Base-by-base conservation (phyloP, 2,113 vertebrate genomes). In the Lepus americanus region DNA sequence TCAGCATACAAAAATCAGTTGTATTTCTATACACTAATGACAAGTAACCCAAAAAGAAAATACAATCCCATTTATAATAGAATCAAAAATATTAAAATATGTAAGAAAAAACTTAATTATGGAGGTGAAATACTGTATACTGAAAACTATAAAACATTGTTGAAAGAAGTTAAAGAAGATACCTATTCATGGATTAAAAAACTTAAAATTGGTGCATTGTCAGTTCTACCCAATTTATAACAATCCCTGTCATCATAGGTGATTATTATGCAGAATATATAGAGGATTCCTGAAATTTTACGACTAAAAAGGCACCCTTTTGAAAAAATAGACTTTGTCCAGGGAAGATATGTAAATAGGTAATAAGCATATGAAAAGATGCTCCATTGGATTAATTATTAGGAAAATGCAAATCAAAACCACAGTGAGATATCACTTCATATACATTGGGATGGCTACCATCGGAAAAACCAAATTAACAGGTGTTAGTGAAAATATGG, bases 231-330 rank as follows among this genome's bases (percentile, higher is more conserved):
- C 29, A 79, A 25, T 49, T 63, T 74, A 14, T 19, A n/a, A 9
- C 12, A 17, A 0, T 39, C 23, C 49, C 0, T n/a, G 1, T 63
- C 7, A 8, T 53, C 63, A 29, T 11, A 16, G 27, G 27, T 7
- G 4, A 11, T 23, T 69, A 63, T 10, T 69, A 23, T 87, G 49
- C 29, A 61, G 61, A 27, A 36, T 51, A 19, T 64, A 31, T 16
- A 39, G 36, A 33, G 19, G 36, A 72, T 80, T 64, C 49, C 33
- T 89, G 0, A 11, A 72, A 55, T 20, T 53, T 66, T 49, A 4
- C 29, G 74, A 11, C 33, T 19, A 23, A 51, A n/a, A 25, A 3
- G 9, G 2, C 78, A 27, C 22, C 72, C 3, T 5, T 2, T 27
- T 92, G 19, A 64, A 25, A 86, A 29, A 55, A 49, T 6, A 31